Base-by-base conservation (phyloP, 2,888 invertebrate species). In the Catocala fraxini region DNA sequence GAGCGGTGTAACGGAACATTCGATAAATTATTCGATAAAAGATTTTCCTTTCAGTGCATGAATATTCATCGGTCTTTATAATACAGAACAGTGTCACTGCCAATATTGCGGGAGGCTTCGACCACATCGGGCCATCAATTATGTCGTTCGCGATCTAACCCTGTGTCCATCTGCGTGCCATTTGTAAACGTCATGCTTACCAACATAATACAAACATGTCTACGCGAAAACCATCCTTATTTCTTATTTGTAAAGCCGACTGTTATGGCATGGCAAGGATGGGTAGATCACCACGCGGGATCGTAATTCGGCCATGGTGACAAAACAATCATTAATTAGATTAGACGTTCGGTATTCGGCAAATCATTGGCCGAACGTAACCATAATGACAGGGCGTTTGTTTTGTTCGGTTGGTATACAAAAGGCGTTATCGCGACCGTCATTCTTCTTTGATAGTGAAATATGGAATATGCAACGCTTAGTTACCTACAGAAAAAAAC, bases 321-420 rank as follows among this genome's bases (percentile, higher is more conserved):
- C 87, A 87, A 87, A 89, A 89, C 87, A 89, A 85, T 86, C 88
- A 89, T 89, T 89, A 89, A 89, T 89, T 88, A 88, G 84, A 83
- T 80, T 78, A 86, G 84, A 85, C 85, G 80, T 85, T 71, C 63
- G 55, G 68, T 75, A 73, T 75, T 88, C 80, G 78, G 86, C 87
- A 81, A 89, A 89, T 90, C 88, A 90, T 89, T 89, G 87, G 85
- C 76, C 77, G 73, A 74, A 68, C 68, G 75, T 75, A 74, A 77
- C 74, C 73, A 67, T 73, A 83, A 84, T 89, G 85, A 87, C 82
- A 78, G 62, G 52, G 80, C 83, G 75, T 80, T 87, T 86, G 81
- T 84, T 83, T 85, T 86, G 73, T 81, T 69, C 58, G 63, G 45
- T 66, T 51, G 12, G 39, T 57, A 54, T 35, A 73, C 71, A 76